Evolutionary conservation across 2,797 vertebrate species (phyloP).

Genomic region (Lemur catta): DNA sequence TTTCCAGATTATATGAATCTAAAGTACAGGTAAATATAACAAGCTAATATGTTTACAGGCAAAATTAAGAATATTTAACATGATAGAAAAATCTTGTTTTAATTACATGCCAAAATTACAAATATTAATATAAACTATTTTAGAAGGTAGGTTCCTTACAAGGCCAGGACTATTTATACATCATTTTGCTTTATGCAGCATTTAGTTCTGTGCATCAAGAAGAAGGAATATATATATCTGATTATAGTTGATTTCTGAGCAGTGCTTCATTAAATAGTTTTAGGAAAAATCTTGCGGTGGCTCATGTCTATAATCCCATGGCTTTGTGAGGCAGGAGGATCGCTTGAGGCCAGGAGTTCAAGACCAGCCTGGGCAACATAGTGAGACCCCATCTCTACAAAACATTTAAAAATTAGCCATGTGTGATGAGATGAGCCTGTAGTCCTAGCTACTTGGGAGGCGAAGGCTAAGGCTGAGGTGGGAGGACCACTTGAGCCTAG

Average conservation of each 20-base stretch:
- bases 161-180: background rate
- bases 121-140: background rate
- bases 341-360: too few relatives aligned
- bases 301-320: too few relatives aligned
- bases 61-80: constrained; percentile 9
- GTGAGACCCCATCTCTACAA: too few relatives aligned
- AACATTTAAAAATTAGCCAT: too few relatives aligned
- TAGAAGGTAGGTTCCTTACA: background rate
- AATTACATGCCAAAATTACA: background rate
- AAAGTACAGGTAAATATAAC: background rate
- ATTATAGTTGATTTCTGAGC: background rate
- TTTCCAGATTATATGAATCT: background rate
- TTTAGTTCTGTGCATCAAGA: background rate
- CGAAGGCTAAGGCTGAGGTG: background rate
- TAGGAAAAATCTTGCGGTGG: background rate
- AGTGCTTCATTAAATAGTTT: background rate
- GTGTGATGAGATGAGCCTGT: too few relatives aligned
- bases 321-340: too few relatives aligned
- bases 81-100: background rate
- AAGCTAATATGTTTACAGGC: background rate
- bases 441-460: too few relatives aligned
- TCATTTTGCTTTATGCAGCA: background rate
- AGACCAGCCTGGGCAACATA: too few relatives aligned
- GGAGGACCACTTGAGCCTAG: background rate
- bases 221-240: background rate